phyloP scores from a whole-genome alignment of 2,113 vertebrate genomes.

The Octodon degus region DNA sequence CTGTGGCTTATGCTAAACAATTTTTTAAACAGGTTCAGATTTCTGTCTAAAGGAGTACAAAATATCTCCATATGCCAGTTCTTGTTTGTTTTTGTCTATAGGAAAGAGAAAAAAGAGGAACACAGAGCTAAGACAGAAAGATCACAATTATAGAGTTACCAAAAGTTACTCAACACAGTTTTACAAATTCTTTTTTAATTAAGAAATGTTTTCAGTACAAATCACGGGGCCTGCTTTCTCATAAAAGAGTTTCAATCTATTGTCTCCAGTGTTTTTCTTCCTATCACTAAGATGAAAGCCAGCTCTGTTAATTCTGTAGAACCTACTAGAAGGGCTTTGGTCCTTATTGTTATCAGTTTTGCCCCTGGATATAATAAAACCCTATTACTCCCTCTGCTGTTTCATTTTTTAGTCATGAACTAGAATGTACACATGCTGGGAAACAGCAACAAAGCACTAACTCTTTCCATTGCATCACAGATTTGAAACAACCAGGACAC shows the following conservation, averaged over 20 bases:
- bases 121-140: not conserved
- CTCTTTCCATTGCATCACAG: not conserved
- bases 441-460: not conserved
- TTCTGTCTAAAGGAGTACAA: constrained; percentile 73
- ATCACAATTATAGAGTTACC: not conserved
- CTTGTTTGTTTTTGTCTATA: constrained; percentile 42
- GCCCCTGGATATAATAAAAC: not conserved
- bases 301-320: not conserved
- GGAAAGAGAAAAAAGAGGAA: not conserved
- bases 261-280: not conserved
- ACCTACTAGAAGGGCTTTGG: constrained; percentile 1
- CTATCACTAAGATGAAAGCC: constrained; percentile 20
- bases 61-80: constrained; percentile 60
- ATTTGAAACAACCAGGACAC: not conserved
- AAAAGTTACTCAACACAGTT: not conserved
- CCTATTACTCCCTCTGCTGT: not conserved
- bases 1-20: constrained; percentile 80
- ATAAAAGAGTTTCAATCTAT: not conserved
- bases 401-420: not conserved
- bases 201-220: not conserved
- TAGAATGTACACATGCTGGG: not conserved
- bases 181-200: constrained; percentile 27
- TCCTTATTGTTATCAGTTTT: not conserved
- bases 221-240: not conserved
- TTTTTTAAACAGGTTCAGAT: constrained; percentile 80